Base-by-base conservation (phyloP, 2,888 invertebrate genomes). In the Stenchaetothrips biformis region DNA sequence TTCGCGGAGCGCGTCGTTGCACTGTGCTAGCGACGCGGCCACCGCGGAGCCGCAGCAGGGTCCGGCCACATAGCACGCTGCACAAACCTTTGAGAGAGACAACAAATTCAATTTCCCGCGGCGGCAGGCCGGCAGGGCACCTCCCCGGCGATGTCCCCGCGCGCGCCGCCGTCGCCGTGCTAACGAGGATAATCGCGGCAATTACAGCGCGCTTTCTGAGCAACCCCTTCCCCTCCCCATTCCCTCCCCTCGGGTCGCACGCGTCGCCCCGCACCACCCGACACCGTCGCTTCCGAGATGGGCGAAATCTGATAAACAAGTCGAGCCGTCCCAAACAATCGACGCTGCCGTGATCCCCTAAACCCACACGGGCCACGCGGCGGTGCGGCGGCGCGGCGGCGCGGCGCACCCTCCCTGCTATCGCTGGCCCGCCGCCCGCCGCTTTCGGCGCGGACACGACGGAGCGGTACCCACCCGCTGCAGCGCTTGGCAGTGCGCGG, bases 131-230 rank as follows among this genome's bases (percentile, higher is more conserved):
- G 16, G 53, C n/a, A n/a, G n/a, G n/a, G n/a, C 53, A 53, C 16
- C 13, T 16, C 53, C 13, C 53, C 13, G 53, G 2, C 53, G 13
- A 9, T 7, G 16, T 1, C 53, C 53, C 2, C 53, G 1, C 53
- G n/a, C 53, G 53, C 53, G 2, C 53, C 53, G 53, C 53, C 25
- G 8, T 2, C 53, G 16, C 13, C 21, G 25, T 21, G 67, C 67
- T 74, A 74, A 74, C 67, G 25, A 74, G 67, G 67, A 74, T 74
- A 74, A 74, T 74, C 21, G 67, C 67, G 67, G 21, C 67, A 74
- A 74, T 74, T 74, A 74, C 21, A 25, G 67, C 7, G 21, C 9
- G 21, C 25, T 74, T 25, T 25, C 25, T 2, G 37, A 2, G 37
- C 37, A 37, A 1, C 37, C 37, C 37, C 13, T 18, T 0, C 53